Conservation (phyloP, 1,140 invertebrate species). For the Protaetia brevitarsis region DNA sequence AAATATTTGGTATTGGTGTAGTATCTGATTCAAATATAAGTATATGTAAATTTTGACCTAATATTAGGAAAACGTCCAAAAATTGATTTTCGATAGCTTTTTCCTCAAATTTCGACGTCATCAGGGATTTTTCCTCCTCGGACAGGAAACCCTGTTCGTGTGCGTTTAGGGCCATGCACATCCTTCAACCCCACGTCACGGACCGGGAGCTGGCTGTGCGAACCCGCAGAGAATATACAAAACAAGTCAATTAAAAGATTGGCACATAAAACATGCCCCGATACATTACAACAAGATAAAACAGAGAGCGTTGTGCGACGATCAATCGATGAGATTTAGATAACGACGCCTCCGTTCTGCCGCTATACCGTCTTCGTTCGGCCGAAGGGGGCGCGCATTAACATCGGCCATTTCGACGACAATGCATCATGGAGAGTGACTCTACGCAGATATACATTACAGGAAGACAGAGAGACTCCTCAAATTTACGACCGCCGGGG, state of each 20-base stretch:
- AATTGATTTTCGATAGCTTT: too few species aligned
- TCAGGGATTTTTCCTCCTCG: too few species aligned
- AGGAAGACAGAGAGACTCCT: conserved; percentile 25
- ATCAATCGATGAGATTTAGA: conserved; percentile 27
- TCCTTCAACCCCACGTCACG: too few species aligned
- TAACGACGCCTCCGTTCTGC: conserved; percentile 24
- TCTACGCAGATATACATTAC: conserved; percentile 32
- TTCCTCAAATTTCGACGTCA: too few species aligned
- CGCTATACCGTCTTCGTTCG: neutral
- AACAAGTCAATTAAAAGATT: conserved; percentile 22
- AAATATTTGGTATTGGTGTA: too few species aligned
- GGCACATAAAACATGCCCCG: conserved; percentile 17
- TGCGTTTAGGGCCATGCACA: too few species aligned
- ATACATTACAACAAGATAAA: conserved; percentile 23
- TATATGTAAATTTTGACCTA: too few species aligned
- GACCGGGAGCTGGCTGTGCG: too few species aligned
- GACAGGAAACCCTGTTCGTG: too few species aligned
- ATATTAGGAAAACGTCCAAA: too few species aligned
- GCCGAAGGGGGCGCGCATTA: conserved; percentile 24
- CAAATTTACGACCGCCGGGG: conserved; percentile 40
- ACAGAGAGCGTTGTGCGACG: conserved; percentile 19
- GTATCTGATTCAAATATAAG: too few species aligned
- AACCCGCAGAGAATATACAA: too few species aligned
- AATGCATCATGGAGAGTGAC: conserved; percentile 35
- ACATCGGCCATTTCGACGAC: conserved; percentile 28